Evolutionary conservation across 1,140 invertebrate species (phyloP), one percentile per base, ranked within the genome.

Genomic region (Gerris buenoi): DNA sequence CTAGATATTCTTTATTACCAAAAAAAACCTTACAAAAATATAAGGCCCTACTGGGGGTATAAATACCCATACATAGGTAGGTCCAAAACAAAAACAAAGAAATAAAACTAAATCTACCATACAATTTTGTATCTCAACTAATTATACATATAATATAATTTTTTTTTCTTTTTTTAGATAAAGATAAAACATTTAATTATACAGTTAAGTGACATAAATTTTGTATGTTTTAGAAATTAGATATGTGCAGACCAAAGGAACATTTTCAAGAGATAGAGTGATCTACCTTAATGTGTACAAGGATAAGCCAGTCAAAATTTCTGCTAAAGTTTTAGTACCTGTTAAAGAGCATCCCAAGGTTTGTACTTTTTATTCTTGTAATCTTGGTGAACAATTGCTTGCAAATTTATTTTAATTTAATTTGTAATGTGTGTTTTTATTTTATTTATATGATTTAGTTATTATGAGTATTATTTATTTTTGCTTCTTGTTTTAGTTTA

Each of bases 311-410:
- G 84, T 91, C 69, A 86, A 87, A 73, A 84, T 93, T 14, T 82
- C 84, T 33, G 88, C 90, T 27, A 88, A 90, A 77, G 88, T 92
- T 13, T 76, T 90, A 63, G 88, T 93, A 18, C 90, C 90, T 3
- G 82, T 90, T 23, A 85, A 87, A 65, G 89, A 93, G 71, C 88
- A 91, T 79, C 90, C 90, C 26, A 92, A 91, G 83, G 89, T 91
- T 79, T 78, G 76, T 66, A 22, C 10, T 13, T 2, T 65, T 29
- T 46, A 46, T 46, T 46, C 18, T 46, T n/a, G n/a, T n/a, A n/a
- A n/a, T n/a, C n/a, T n/a, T n/a, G n/a, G n/a, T n/a, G n/a, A n/a
- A n/a, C n/a, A n/a, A n/a, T n/a, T n/a, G n/a, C n/a, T n/a, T n/a
- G n/a, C n/a, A n/a, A n/a, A n/a, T n/a, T n/a, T n/a, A n/a, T n/a